phyloP scores from a whole-genome alignment of 2,888 invertebrate genomes.

The Euplexia lucipara region DNA sequence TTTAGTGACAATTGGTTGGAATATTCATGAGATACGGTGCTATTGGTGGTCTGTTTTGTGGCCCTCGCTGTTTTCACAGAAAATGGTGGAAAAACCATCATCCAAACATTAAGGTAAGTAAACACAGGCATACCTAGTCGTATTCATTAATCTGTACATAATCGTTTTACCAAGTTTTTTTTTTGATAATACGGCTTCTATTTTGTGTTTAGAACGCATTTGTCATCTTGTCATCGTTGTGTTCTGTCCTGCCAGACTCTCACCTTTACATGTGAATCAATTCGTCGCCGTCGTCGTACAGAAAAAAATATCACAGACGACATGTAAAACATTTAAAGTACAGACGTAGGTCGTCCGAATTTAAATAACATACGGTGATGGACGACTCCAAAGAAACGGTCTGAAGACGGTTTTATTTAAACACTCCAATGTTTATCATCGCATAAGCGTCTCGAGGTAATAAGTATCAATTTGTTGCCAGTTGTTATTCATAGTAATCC shows the following conservation, averaged over 20 bases:
- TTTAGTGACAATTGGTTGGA: constrained; percentile 71
- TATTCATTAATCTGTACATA: neutral
- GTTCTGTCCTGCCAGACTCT: constrained; percentile 28
- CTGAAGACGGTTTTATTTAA: constrained; percentile 51
- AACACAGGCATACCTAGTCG: constrained; percentile 14
- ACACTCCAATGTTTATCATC: constrained; percentile 44
- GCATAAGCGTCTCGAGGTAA: constrained; percentile 45
- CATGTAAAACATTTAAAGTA: constrained; percentile 39
- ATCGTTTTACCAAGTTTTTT: constrained; percentile 2
- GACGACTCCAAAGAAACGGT: constrained; percentile 15
- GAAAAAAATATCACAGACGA: constrained; percentile 13
- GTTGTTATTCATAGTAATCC: constrained; percentile 58
- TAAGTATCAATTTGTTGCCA: constrained; percentile 55
- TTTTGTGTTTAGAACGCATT: constrained; percentile 20
- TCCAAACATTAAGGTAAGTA: constrained; percentile 30
- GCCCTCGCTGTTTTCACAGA: constrained; percentile 55
- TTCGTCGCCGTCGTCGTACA: constrained; percentile 14
- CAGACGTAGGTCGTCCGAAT: constrained; percentile 44
- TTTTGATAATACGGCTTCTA: neutral
- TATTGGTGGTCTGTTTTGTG: constrained; percentile 46
- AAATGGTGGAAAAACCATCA: constrained; percentile 18
- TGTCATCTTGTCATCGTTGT: constrained; percentile 27
- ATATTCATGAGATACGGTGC: constrained; percentile 73
- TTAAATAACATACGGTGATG: constrained; percentile 42
- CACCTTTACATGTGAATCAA: constrained; percentile 33